A percentile compares a stretch with the other conserved stretches of the same genome.
Conservation (phyloP, 1,140 invertebrate genomes). For the Philotrypesis tridentata region DNA sequence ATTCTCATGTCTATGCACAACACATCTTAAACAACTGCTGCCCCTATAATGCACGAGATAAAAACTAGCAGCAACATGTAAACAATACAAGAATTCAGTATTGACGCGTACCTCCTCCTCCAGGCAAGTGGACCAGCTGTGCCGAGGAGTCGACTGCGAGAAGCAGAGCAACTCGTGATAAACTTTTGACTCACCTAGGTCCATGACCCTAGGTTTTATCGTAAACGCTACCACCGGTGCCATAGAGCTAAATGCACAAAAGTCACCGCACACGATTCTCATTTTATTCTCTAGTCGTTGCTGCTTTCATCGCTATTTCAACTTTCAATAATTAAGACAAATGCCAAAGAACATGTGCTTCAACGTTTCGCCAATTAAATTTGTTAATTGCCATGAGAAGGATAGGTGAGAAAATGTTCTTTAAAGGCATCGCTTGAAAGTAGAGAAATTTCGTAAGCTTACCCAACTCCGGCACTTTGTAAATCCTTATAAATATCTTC, state of each 20-base stretch:
- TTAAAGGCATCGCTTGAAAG: slow-evolving; percentile 17
- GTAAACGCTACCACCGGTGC: slow-evolving; percentile 70
- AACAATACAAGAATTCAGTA: slow-evolving; percentile 41
- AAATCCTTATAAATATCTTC: slow-evolving; percentile 90
- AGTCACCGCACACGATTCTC: slow-evolving; percentile 55
- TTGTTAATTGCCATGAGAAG: no score
- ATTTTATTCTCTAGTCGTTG: slow-evolving; percentile 43
- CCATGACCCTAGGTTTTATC: slow-evolving; percentile 71
- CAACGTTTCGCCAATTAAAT: background rate
- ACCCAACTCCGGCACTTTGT: slow-evolving; percentile 75
- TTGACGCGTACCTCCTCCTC: slow-evolving; percentile 64
- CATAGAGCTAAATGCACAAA: slow-evolving; percentile 69
- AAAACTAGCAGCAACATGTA: slow-evolving; percentile 48
- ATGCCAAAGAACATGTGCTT: slow-evolving; percentile 34
- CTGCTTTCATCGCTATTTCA: slow-evolving; percentile 29
- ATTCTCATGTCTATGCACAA: background rate
- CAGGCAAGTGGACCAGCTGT: slow-evolving; percentile 67
- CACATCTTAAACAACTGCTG: slow-evolving; percentile 37
- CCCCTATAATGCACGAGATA: slow-evolving; percentile 34
- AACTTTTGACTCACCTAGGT: slow-evolving; percentile 72
- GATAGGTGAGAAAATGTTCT: slow-evolving; percentile 22
- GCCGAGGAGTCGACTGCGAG: slow-evolving; percentile 68
- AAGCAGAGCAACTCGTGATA: slow-evolving; percentile 74
- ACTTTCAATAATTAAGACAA: background rate
- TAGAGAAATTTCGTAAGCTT: slow-evolving; percentile 55